Conservation (phyloP, 2,797 vertebrate genomes). For the Lithobates pipiens region DNA sequence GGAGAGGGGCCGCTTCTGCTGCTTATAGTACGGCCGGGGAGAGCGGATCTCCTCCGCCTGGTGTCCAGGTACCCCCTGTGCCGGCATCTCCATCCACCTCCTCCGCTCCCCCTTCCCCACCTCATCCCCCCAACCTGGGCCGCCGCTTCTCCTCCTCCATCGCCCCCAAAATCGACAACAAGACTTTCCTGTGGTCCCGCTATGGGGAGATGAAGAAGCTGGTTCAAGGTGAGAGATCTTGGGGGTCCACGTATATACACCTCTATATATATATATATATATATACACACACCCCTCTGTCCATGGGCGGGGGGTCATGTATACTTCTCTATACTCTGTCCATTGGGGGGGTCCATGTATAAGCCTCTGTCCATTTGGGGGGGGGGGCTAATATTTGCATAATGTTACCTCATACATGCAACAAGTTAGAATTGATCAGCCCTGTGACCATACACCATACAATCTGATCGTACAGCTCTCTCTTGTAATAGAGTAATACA, state of each 20-base stretch:
- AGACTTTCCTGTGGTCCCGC: constrained; percentile 73
- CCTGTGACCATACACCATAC: not conserved
- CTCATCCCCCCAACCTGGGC: constrained; percentile 54
- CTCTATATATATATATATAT: too few relatives aligned
- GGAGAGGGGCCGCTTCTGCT: constrained; percentile 2
- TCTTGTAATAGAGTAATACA: too few relatives aligned
- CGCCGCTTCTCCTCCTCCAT: constrained; percentile 71
- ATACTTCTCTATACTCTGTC: too few relatives aligned
- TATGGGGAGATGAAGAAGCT: constrained; percentile 76
- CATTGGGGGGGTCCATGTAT: too few relatives aligned
- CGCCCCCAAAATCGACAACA: constrained; percentile 67
- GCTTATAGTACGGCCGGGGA: constrained; percentile 21
- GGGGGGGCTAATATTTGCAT: too few relatives aligned
- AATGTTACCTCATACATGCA: too few relatives aligned
- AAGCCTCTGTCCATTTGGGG: too few relatives aligned
- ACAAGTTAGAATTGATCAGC: too few relatives aligned
- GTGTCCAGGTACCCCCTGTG: constrained; percentile 48
- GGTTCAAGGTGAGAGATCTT: constrained; percentile 73
- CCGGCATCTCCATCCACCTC: constrained; percentile 63
- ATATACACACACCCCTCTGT: too few relatives aligned
- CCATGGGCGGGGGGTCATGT: too few relatives aligned
- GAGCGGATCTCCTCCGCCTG: not conserved
- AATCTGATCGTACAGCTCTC: not conserved
- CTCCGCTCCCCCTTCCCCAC: not conserved
- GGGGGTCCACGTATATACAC: too few relatives aligned